A percentile compares a stretch with the other conserved stretches of the same genome.
phyloP scores from a whole-genome alignment of 2,888 invertebrate species.

The Cephonodes hylas region DNA sequence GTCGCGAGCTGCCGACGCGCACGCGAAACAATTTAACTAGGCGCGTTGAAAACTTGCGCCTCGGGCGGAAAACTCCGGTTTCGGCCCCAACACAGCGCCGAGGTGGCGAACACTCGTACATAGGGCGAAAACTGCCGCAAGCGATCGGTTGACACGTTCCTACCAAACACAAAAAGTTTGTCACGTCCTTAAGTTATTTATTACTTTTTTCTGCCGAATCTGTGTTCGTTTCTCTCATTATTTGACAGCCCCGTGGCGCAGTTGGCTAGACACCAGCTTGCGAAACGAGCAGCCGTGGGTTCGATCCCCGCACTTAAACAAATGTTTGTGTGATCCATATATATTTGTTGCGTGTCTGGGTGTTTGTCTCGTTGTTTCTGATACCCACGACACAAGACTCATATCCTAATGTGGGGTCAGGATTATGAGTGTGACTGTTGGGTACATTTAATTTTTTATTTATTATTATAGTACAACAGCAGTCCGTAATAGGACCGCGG shows the following conservation, averaged over 20 bases:
- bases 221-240: neutral
- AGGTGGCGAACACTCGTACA: conserved; percentile 25
- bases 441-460: no score
- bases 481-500: neutral
- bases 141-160: conserved; percentile 43
- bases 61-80: conserved; percentile 20
- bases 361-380: no score
- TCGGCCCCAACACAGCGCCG: no score
- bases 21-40: conserved; percentile 27
- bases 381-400: no score
- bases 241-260: no score
- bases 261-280: no score
- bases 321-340: no score
- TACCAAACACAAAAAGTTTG: conserved; percentile 39
- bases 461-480: neutral
- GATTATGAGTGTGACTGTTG: no score
- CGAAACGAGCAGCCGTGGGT: no score
- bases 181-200: conserved; percentile 13
- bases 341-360: no score
- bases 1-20: neutral
- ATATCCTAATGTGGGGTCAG: no score
- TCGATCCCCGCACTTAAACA: no score
- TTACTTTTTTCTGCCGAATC: conserved; percentile 7
- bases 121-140: conserved; percentile 38
- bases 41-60: conserved; percentile 28